A percentile compares a stretch with the other conserved stretches of the same genome.
Conservation (phyloP, 2,797 vertebrate species). For the Sebastes taczanowskii region DNA sequence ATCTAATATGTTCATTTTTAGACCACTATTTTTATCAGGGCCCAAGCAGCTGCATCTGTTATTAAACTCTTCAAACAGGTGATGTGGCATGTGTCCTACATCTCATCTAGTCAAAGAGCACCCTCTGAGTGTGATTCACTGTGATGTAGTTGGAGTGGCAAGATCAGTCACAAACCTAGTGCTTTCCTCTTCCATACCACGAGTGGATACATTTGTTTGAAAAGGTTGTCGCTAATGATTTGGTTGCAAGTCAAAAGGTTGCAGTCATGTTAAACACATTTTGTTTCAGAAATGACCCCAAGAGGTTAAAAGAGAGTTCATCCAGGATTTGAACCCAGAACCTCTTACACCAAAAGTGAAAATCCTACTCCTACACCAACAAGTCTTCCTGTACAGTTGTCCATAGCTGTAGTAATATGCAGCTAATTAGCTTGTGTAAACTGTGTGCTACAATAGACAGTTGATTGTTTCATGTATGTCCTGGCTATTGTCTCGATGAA, state of each 20-base stretch:
- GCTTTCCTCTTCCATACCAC: background rate
- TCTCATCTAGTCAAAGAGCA: background rate
- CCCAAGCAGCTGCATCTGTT: background rate
- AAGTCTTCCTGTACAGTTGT: too few relatives aligned
- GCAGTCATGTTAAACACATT: background rate
- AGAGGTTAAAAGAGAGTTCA: too few relatives aligned
- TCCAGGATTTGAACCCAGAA: too few relatives aligned
- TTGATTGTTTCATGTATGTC: background rate
- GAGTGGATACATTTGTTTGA: background rate
- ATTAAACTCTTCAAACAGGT: background rate
- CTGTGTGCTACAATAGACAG: background rate
- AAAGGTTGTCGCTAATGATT: background rate
- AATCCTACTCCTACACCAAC: too few relatives aligned
- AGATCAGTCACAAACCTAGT: background rate
- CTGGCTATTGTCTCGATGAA: background rate
- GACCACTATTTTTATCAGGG: background rate
- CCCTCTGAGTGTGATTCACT: background rate
- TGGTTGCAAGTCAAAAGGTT: background rate
- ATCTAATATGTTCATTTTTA: background rate
- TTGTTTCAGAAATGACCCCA: too few relatives aligned
- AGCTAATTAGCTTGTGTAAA: background rate
- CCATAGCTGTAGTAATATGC: background rate
- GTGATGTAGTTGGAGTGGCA: background rate
- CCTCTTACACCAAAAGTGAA: too few relatives aligned
- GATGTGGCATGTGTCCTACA: background rate